Conservation (phyloP, 2,113 vertebrate genomes). For the Dipodomys merriami region DNA sequence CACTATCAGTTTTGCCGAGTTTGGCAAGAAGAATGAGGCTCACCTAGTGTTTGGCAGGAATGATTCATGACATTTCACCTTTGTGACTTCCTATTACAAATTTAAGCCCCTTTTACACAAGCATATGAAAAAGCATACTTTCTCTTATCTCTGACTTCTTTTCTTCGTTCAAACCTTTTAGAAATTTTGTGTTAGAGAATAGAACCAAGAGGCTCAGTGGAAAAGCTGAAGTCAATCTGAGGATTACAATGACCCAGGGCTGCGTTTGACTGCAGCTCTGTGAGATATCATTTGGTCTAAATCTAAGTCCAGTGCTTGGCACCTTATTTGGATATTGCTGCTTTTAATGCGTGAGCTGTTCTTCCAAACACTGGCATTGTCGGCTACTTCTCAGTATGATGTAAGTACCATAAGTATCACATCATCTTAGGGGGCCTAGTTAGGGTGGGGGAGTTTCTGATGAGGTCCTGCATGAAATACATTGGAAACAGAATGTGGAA, state of each 20-base stretch:
- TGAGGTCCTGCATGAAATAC: slow-evolving; percentile 59
- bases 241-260: slow-evolving; percentile 7
- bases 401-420: slow-evolving; percentile 78
- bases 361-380: slow-evolving; percentile 83
- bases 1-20: slow-evolving; percentile 28
- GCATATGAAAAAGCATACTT: slow-evolving; percentile 5
- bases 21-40: slow-evolving; percentile 51
- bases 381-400: slow-evolving; percentile 86
- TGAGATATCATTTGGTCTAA: slow-evolving; percentile 82
- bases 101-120: neutral
- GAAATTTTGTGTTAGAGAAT: slow-evolving; percentile 42
- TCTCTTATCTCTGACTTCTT: neutral
- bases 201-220: neutral
- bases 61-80: slow-evolving; percentile 55
- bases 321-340: slow-evolving; percentile 90
- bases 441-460: slow-evolving; percentile 18
- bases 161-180: slow-evolving; percentile 41
- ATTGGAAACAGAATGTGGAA: slow-evolving; percentile 51
- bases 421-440: slow-evolving; percentile 68
- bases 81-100: slow-evolving; percentile 23
- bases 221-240: slow-evolving; percentile 65
- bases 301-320: slow-evolving; percentile 77
- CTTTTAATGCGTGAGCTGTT: slow-evolving; percentile 73
- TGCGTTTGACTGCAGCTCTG: slow-evolving; percentile 75
- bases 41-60: slow-evolving; percentile 52